phyloP scores from a whole-genome alignment of 1,140 invertebrate species.

The Pseudachorutes palmiensis region DNA sequence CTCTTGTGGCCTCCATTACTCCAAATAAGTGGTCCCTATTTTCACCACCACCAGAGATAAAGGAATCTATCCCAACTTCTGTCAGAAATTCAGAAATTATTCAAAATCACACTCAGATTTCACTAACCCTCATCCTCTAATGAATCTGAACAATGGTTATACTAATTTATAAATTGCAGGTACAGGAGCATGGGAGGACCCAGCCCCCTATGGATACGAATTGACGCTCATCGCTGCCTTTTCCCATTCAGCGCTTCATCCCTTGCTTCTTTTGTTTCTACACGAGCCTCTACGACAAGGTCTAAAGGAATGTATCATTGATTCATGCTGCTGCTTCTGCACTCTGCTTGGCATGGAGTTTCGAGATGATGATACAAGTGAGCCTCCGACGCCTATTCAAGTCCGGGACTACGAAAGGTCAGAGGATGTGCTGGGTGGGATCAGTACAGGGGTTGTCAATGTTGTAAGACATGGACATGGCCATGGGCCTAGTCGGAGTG shows the following conservation, averaged over 20 bases:
- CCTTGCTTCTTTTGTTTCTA: constrained; percentile 66
- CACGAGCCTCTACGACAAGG: constrained; percentile 47
- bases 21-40: not conserved
- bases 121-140: too few species aligned
- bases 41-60: not conserved
- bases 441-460: not conserved
- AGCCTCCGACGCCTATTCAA: not conserved
- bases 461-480: not conserved
- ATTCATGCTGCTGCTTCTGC: constrained; percentile 37
- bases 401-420: constrained; percentile 2
- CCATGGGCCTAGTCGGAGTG: not conserved
- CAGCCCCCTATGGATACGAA: constrained; percentile 39
- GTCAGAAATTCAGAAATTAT: not conserved
- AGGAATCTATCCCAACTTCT: not conserved
- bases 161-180: too few species aligned
- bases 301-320: constrained; percentile 26
- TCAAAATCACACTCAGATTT: too few species aligned
- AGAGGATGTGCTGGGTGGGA: not conserved
- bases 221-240: constrained; percentile 79
- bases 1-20: constrained; percentile 7
- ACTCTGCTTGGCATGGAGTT: constrained; percentile 31
- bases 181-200: constrained; percentile 40
- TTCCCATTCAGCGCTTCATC: constrained; percentile 77
- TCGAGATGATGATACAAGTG: constrained; percentile 2
- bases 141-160: too few species aligned